phyloP scores from a whole-genome alignment of 2,888 invertebrate genomes.

The Actias luna region DNA sequence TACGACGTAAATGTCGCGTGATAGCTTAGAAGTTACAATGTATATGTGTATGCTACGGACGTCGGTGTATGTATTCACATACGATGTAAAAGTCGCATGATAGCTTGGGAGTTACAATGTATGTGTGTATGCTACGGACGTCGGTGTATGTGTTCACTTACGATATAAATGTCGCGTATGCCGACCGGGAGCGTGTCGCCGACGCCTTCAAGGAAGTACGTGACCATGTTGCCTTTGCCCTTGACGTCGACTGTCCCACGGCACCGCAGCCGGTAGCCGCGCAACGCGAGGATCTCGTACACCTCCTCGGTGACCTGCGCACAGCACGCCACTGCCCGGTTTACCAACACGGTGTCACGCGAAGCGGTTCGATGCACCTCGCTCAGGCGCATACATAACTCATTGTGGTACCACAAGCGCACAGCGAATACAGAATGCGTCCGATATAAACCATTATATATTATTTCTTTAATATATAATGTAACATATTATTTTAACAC shows the following conservation, averaged over 20 bases:
- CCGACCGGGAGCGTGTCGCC: slow-evolving; percentile 43
- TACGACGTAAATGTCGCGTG: too few relatives aligned
- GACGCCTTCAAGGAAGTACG: slow-evolving; percentile 88
- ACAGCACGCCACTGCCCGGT: slow-evolving; percentile 30
- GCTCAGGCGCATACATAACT: not conserved
- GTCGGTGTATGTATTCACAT: too few relatives aligned
- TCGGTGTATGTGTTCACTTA: too few relatives aligned
- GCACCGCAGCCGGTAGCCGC: slow-evolving; percentile 91
- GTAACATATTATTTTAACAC: not conserved
- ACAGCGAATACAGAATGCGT: slow-evolving; percentile 22
- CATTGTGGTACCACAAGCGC: slow-evolving; percentile 62
- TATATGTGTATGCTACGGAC: too few relatives aligned
- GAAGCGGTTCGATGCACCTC: not conserved
- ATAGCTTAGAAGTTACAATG: too few relatives aligned
- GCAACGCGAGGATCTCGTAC: slow-evolving; percentile 88
- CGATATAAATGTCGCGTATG: slow-evolving; percentile 51
- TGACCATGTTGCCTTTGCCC: slow-evolving; percentile 97
- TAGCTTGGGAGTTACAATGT: too few relatives aligned
- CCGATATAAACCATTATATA: not conserved
- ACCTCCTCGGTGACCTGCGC: slow-evolving; percentile 93
- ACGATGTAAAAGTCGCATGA: slow-evolving; percentile 57
- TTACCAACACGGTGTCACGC: slow-evolving; percentile 3
- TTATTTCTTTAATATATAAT: not conserved
- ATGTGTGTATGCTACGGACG: too few relatives aligned
- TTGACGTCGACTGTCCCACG: slow-evolving; percentile 95